phyloP scores from a whole-genome alignment of 2,113 vertebrate genomes.

The Microtus ochrogaster region DNA sequence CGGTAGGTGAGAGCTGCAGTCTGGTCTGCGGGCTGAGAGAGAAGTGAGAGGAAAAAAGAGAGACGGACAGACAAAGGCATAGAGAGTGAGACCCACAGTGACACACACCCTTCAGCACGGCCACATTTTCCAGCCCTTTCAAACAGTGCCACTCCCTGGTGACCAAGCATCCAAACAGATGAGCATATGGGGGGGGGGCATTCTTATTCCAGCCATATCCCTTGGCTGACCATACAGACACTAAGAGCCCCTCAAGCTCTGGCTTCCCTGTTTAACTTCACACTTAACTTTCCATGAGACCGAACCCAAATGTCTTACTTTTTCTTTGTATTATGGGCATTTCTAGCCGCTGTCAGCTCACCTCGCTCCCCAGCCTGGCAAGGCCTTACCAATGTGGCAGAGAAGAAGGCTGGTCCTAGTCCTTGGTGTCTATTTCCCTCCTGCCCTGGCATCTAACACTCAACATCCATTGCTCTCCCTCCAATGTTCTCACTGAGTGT shows the following conservation, averaged over 20 bases:
- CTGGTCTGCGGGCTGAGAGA: neutral
- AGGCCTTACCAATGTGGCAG: neutral
- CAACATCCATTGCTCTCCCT: neutral
- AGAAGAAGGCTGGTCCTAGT: neutral
- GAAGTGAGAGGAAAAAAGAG: neutral
- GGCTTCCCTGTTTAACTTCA: neutral
- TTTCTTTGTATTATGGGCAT: neutral
- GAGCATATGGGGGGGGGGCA: too few species aligned
- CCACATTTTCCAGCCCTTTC: neutral
- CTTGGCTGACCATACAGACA: neutral
- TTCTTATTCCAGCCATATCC: neutral
- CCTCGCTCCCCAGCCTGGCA: neutral
- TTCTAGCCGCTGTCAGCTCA: neutral
- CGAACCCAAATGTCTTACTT: neutral
- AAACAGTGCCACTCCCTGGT: neutral
- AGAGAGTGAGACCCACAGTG: neutral
- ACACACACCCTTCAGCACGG: neutral
- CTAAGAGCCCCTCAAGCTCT: fast-evolving
- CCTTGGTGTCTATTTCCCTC: neutral
- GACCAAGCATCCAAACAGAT: too few species aligned
- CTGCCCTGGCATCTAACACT: neutral
- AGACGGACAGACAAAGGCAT: fast-evolving
- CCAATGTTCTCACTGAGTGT: neutral
- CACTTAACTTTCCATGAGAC: neutral
- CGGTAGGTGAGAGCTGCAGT: neutral